Evolutionary conservation across 2,113 vertebrate genomes (phyloP).

Genomic region (Myotis yumanensis): DNA sequence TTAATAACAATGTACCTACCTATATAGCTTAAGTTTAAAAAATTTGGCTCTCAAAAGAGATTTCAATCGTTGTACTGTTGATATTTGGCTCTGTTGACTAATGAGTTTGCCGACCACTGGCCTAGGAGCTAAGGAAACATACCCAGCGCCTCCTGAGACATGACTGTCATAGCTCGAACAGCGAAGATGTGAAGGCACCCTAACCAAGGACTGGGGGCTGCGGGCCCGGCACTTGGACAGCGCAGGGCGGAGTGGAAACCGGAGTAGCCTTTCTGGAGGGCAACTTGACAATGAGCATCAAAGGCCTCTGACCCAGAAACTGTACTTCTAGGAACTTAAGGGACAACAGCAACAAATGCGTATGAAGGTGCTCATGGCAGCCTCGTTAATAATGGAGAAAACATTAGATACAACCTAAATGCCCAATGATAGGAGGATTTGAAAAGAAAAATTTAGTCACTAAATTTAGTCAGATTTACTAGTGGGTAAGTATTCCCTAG

Average conservation of each 20-base stretch:
- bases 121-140: background rate
- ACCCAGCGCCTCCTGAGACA: background rate
- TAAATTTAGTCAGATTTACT: no score
- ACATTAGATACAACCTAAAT: background rate
- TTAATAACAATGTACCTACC: no score
- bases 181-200: background rate
- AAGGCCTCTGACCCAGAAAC: background rate
- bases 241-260: background rate
- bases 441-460: background rate
- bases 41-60: no score
- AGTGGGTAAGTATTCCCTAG: background rate
- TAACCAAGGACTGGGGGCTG: no score
- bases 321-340: constrained; percentile 1
- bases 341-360: background rate
- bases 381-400: background rate
- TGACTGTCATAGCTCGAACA: background rate
- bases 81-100: no score
- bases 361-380: background rate
- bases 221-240: background rate
- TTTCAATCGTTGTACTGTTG: no score
- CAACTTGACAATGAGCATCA: background rate
- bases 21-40: no score
- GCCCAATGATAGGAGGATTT: background rate
- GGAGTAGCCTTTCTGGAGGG: background rate
- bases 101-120: no score